Percentiles rank a stretch among this genome's conserved stretches.
Conservation (phyloP, 2,113 vertebrate genomes). For the Scalopus aquaticus region DNA sequence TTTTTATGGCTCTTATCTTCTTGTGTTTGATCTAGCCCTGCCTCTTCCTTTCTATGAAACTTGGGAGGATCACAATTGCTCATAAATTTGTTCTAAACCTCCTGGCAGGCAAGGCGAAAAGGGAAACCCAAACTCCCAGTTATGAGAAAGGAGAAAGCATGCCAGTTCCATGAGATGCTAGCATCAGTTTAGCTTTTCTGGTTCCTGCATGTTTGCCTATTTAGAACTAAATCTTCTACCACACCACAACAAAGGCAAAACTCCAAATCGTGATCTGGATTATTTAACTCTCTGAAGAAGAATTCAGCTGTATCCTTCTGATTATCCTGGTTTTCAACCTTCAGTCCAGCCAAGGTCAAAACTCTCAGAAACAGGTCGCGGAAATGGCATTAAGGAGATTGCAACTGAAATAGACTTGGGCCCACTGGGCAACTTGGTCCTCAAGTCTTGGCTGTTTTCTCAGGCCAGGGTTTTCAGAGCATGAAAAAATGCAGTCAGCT, state of each 20-base stretch:
- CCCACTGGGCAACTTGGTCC: background rate
- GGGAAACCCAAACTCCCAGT: background rate
- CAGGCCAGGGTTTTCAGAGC: constrained; percentile 44
- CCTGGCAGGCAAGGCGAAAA: background rate
- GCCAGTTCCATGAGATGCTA: background rate
- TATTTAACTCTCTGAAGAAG: background rate
- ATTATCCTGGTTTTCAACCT: background rate
- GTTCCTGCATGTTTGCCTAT: too few relatives aligned
- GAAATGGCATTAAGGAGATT: background rate
- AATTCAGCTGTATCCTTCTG: background rate
- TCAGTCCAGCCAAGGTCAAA: background rate
- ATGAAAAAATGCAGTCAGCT: constrained; percentile 47
- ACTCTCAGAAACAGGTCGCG: background rate
- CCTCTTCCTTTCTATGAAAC: background rate
- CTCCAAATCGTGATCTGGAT: background rate
- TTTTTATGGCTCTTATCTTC: background rate
- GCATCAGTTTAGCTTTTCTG: background rate
- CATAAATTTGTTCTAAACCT: background rate
- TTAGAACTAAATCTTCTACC: background rate
- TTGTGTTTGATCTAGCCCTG: background rate
- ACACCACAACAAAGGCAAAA: background rate
- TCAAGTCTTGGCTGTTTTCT: background rate
- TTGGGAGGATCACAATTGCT: background rate
- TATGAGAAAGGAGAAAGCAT: background rate
- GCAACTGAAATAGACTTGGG: background rate